Conservation (phyloP, 2,797 vertebrate species). For the Periparus ater region DNA sequence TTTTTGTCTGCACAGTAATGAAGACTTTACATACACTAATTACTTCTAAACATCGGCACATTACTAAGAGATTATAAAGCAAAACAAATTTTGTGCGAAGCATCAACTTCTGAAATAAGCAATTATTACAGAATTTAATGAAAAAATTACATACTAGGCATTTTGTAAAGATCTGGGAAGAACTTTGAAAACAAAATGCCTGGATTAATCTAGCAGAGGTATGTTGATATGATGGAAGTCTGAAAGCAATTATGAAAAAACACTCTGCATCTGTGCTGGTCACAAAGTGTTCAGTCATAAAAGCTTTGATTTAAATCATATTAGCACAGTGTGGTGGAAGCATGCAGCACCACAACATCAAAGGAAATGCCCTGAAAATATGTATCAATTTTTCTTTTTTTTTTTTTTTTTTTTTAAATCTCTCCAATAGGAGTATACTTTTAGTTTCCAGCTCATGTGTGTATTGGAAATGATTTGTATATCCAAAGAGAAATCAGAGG, state of each 20-base stretch:
- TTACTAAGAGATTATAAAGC: slow-evolving; percentile 42
- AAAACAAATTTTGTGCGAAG: slow-evolving; percentile 21
- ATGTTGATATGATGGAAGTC: neutral
- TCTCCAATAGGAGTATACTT: neutral
- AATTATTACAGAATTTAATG: slow-evolving; percentile 24
- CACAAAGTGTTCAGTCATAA: slow-evolving; percentile 49
- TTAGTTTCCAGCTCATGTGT: neutral
- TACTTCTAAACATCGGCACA: slow-evolving; percentile 43
- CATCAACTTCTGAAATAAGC: slow-evolving; percentile 39
- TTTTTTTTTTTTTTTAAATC: neutral
- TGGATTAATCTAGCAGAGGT: slow-evolving; percentile 4
- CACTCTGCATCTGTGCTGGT: slow-evolving; percentile 19
- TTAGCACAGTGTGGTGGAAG: slow-evolving; percentile 6
- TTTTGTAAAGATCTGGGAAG: slow-evolving; percentile 33
- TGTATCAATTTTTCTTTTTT: neutral
- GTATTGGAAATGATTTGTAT: slow-evolving; percentile 48
- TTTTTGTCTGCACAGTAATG: slow-evolving; percentile 71
- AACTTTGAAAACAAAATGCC: slow-evolving; percentile 51
- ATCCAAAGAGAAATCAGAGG: slow-evolving; percentile 56
- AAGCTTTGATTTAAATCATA: slow-evolving; percentile 47
- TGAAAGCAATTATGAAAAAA: slow-evolving; percentile 44
- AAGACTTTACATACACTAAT: slow-evolving; percentile 38
- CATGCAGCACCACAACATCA: slow-evolving; percentile 57
- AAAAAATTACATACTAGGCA: neutral
- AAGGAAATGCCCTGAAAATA: slow-evolving; percentile 12